Evolutionary conservation across 2,888 invertebrate species (phyloP).

Genomic region (Buathra laborator): DNA sequence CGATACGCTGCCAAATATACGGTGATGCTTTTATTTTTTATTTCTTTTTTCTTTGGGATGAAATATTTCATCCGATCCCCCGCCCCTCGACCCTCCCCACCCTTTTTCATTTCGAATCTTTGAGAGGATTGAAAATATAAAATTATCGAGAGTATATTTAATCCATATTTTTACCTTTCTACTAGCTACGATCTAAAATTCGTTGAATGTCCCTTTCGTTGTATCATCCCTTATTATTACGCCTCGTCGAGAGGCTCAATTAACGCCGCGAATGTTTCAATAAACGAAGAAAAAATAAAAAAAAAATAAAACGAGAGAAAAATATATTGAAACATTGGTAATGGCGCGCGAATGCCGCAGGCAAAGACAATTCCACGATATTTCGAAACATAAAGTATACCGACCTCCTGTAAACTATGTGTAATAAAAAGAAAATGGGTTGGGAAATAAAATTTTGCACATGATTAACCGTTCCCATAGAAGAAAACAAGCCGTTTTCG

Average conservation of each 20-base stretch:
- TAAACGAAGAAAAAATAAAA: conserved; percentile 2
- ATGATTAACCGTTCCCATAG: conserved; percentile 53
- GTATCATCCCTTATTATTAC: conserved; percentile 33
- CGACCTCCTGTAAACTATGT: conserved; percentile 73
- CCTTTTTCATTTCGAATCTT: conserved; percentile 38
- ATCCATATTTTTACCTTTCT: conserved; percentile 65
- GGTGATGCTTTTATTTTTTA: conserved; percentile 75
- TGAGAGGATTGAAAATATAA: conserved; percentile 37
- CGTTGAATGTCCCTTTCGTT: conserved; percentile 40
- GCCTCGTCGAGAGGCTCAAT: conserved; percentile 36
- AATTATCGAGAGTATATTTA: conserved; percentile 49
- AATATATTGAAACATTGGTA: conserved; percentile 13
- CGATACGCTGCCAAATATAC: conserved; percentile 79
- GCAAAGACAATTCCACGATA: conserved; percentile 38
- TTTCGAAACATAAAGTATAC: conserved; percentile 62
- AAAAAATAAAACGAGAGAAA: neutral
- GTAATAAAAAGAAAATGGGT: conserved; percentile 71
- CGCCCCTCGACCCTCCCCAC: conserved; percentile 13
- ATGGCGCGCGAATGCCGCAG: conserved; percentile 12
- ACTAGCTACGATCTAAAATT: conserved; percentile 55
- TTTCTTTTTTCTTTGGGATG: conserved; percentile 40
- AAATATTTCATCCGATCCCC: neutral
- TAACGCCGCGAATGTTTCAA: conserved; percentile 34
- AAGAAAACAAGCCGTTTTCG: conserved; percentile 10
- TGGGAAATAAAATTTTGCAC: conserved; percentile 75